Base-by-base conservation (phyloP, 2,888 invertebrate species). In the Agriopis leucophaearia region DNA sequence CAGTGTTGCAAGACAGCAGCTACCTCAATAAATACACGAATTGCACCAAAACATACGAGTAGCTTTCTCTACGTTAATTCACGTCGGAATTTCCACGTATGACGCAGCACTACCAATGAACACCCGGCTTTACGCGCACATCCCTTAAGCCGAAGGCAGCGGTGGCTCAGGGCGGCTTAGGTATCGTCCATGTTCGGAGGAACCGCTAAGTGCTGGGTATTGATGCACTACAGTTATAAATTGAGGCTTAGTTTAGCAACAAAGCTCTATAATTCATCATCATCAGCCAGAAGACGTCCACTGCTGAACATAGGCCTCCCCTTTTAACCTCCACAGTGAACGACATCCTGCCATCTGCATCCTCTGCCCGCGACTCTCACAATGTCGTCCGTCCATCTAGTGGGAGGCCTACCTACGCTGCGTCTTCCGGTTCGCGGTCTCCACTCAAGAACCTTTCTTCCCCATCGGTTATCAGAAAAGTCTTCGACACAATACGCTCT, bases 201-300 rank as follows among this genome's bases (percentile, higher is more conserved):
- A 71, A 69, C 69, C 51, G 61, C 66, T 62, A 67, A 71, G 61
- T 44, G 64, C 69, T 64, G 51, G 10, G 47, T 55, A 69, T 64
- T 68, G 64, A 64, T 68, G 63, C 62, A 58, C 18, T 48, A 8
- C 6, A 38, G 51, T 61, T 48, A 60, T 50, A 42, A 51, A 42
- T 61, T 56, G 27, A 15, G 35, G 44, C 45, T 57, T 15, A n/a
- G 9, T 57, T 54, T 54, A 27, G 27, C 27, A 27, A 27, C 27
- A 27, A 5, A 3, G 27, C 5, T 27, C 4, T 27, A n/a, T n/a
- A n/a, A n/a, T n/a, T n/a, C n/a, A n/a, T n/a, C n/a, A n/a, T n/a
- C n/a, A n/a, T n/a, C n/a, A n/a, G n/a, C n/a, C n/a, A n/a, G n/a
- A n/a, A n/a, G n/a, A n/a, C n/a, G n/a, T n/a, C n/a, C n/a, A n/a